Conservation (phyloP, 2,888 invertebrate genomes). For the Anthophora plumipes region DNA sequence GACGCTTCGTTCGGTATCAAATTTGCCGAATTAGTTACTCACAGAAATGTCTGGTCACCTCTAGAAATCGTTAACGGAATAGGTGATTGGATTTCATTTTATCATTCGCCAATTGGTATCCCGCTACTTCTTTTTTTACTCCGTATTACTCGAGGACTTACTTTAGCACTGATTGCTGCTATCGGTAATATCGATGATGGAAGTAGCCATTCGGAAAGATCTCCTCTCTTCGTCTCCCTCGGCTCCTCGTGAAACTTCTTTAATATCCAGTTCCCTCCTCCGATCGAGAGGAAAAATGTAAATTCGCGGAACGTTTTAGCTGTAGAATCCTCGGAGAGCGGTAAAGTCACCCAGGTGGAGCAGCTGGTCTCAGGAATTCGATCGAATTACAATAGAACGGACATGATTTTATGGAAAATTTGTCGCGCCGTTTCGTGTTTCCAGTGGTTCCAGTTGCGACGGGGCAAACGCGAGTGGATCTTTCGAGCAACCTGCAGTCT, state of each 20-base stretch:
- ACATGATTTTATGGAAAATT: no score
- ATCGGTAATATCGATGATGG: not conserved
- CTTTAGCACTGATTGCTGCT: not conserved
- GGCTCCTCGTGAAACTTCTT: not conserved
- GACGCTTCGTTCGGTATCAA: not conserved
- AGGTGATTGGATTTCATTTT: not conserved
- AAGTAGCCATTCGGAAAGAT: not conserved
- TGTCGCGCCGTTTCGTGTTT: no score
- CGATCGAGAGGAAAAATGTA: not conserved
- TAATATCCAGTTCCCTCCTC: not conserved
- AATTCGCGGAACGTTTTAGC: not conserved
- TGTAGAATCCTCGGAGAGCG: not conserved
- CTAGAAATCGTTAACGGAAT: not conserved
- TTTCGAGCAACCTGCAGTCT: constrained; percentile 34
- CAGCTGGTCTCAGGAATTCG: no score
- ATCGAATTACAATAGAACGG: no score
- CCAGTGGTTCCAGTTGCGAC: no score
- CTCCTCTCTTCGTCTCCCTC: not conserved
- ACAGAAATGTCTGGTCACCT: not conserved
- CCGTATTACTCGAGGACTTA: not conserved
- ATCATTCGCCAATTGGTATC: no score
- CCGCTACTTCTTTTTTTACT: not conserved
- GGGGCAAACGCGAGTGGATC: constrained; percentile 23
- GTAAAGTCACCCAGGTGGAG: no score
- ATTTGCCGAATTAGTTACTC: not conserved